Base-by-base conservation (phyloP, 2,797 vertebrate genomes). In the Pogonophryne albipinna region DNA sequence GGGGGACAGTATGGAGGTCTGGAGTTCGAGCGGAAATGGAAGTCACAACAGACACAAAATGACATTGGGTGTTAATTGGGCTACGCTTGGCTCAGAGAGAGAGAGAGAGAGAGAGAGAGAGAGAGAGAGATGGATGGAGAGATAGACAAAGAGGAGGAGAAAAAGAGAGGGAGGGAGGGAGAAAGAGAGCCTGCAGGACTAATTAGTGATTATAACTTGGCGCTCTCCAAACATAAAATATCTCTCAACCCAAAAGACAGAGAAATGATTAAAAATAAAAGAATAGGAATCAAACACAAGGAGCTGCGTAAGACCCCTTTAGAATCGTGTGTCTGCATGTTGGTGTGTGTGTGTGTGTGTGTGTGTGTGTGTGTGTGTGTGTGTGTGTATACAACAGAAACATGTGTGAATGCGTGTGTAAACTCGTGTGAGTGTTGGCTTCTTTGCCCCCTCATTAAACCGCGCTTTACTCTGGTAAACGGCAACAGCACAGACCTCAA, bases 151-250 rank as follows among this genome's bases (percentile, higher is more conserved):
- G 68, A 83, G 77, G 83, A 80, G 83, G 85, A 73, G 83, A 60
- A 61, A 83, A 76, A 70, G 75, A 82, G 66, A 77, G 69, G 6
- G 34, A 79, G 76, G 55, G 77, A 76, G 66, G 66, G 86, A 78
- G 74, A 82, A 67, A 83, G 66, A 86, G 89, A 92, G 91, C 92
- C 93, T 92, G 82, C 81, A 94, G 92, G 87, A 91, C 90, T 93
- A 93, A 93, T 94, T 93, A 93, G 90, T 91, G 89, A 92, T 92
- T 89, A 91, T 91, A 91, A 91, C 86, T 91, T 89, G 88, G 87
- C 77, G 50, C 89, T 90, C 91, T 91, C 88, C 87, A 93, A 93
- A 94, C 89, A 92, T 91, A 83, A 93, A 94, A 93, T 93, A 92
- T 93, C 89, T 93, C 89, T 91, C 84, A 89, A 90, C 79, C 82